A percentile compares a stretch with the other conserved stretches of the same genome.
Evolutionary conservation across 2,113 vertebrate genomes (phyloP).

Genomic region (Ranitomeya variabilis): DNA sequence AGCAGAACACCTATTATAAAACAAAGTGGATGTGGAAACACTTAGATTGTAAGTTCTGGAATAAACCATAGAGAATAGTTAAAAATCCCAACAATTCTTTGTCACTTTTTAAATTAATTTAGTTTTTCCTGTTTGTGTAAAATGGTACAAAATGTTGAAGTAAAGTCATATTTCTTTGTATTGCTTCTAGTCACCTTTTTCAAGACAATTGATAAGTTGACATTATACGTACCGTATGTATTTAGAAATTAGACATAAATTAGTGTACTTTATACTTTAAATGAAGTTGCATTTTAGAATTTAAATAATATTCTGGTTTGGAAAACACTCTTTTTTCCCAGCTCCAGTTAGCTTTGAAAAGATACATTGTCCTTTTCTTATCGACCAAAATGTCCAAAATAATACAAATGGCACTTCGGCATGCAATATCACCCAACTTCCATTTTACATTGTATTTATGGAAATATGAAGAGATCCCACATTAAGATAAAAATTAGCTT

Average conservation of each 20-base stretch:
- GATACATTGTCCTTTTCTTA: no score
- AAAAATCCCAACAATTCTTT: constrained; percentile 12
- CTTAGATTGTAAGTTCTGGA: constrained; percentile 45
- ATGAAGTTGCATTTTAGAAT: neutral
- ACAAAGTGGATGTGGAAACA: constrained; percentile 54
- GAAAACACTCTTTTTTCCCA: no score
- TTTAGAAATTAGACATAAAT: neutral
- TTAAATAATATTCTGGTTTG: neutral
- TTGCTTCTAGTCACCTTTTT: neutral
- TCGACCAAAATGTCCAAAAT: no score
- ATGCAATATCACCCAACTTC: no score
- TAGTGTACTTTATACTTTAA: neutral
- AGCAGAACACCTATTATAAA: constrained; percentile 62
- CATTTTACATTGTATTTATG: no score
- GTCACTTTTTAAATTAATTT: neutral
- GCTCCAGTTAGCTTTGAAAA: no score
- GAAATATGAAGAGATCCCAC: no score
- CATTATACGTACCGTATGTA: no score
- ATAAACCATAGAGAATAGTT: constrained; percentile 40
- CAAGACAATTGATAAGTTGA: neutral
- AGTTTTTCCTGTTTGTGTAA: neutral
- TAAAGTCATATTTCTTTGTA: neutral
- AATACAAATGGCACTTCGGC: no score
- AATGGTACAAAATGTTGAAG: neutral
- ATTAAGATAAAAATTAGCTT: no score